Evolutionary conservation across 2,797 vertebrate genomes (phyloP), one percentile per base, ranked within the genome.

Genomic region (Schizothorax lantsangensis): DNA sequence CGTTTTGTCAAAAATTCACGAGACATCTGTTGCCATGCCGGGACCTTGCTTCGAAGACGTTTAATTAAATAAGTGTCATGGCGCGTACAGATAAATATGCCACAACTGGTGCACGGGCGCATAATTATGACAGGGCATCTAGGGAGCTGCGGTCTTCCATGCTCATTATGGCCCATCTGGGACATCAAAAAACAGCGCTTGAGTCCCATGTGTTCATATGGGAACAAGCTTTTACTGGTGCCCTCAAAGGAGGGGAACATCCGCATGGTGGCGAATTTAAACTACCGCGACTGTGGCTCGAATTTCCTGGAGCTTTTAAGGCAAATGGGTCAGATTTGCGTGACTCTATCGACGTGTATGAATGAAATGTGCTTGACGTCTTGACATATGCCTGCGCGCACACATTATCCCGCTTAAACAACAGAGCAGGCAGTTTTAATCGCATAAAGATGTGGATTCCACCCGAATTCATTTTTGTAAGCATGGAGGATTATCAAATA

Each of bases 381-480:
- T 54, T 83, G 73, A 79, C 78, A 64, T 86, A 66, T 64, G 87
- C 57, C 14, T 33, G 19, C 6, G 1, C 9, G 52, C 59, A 45
- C 45, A 52, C 17, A 62, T 30, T 45, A 93, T 94, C 90, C 80
- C 84, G 83, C 82, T 89, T 89, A 88, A 9, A 90, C 88, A 91
- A 93, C 91, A 93, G 86, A 91, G 88, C 86, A 81, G 93, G 89
- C 91, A 91, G 93, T 91, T 95, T 95, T 95, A 96, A 95, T 95
- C 94, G 93, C 94, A 94, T 92, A 81, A 88, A 92, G 92, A 95
- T 94, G 94, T 92, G 92, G 91, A 91, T 94, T 95, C 94, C 92
- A 93, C 94, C 94, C 91, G 92, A 95, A 95, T 92, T 92, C 90
- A 71, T 82, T 95, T 94, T 93, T 94, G 92, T 94, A 94, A 95